These are phyloP conservation scores for Fulmarus glacialis DNA, from an alignment of 2,113 vertebrate genomes.

Conservation along the genomic window DNA sequence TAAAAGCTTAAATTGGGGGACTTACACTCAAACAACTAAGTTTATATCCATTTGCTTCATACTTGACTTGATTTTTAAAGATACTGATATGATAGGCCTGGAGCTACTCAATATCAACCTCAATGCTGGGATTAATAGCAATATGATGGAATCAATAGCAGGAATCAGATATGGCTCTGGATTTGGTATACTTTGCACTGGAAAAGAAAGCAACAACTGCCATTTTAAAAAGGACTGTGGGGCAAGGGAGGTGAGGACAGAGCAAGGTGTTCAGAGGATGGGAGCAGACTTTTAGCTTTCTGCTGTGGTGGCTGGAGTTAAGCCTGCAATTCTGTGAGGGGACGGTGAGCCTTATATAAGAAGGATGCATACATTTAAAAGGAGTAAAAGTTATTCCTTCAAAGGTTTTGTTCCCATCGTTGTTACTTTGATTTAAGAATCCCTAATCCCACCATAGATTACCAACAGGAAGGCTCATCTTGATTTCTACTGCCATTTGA, in stretches of 20 bases:
- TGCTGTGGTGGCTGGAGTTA: not conserved
- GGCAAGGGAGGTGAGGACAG: not conserved
- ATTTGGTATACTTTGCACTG: not conserved
- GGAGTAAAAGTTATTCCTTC: not conserved
- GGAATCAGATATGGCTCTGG: not conserved
- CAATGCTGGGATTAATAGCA: not conserved
- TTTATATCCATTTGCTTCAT: not conserved
- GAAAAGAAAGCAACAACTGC: not conserved
- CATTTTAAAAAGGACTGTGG: not conserved
- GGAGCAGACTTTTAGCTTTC: not conserved
- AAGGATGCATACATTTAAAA: not conserved
- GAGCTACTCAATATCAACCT: not conserved
- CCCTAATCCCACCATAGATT: rapidly evolving
- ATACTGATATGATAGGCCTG: not conserved
- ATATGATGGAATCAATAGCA: not conserved
- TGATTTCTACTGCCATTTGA: not conserved
- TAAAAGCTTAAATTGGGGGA: not conserved
- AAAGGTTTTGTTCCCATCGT: not conserved
- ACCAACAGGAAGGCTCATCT: not conserved
- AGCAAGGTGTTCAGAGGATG: not conserved
- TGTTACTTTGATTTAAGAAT: not conserved
- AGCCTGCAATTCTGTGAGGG: not conserved
- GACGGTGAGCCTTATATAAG: not conserved
- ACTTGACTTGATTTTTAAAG: not conserved
- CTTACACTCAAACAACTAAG: not conserved